Conservation (phyloP, 37 sponge, comb jelly and placozoan genomes). For the Haliclona indistincta region DNA sequence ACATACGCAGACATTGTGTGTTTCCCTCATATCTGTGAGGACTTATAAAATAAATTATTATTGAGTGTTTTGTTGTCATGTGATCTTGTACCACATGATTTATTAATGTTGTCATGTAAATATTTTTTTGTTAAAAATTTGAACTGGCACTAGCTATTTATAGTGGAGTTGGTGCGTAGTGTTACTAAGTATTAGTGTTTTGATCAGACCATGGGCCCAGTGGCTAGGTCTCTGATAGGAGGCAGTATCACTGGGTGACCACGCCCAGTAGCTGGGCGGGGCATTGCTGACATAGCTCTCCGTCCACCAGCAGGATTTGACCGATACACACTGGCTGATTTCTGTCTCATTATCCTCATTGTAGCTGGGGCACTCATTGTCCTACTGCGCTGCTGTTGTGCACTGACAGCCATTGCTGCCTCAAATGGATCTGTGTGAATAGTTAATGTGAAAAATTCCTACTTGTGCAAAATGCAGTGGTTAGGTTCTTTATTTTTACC, state of each 20-base stretch:
- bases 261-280: conserved; percentile 6
- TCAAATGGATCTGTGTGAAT: conserved; percentile 52
- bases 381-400: not conserved
- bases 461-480: not conserved
- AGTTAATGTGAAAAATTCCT: not conserved
- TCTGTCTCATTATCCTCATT: conserved; percentile 37
- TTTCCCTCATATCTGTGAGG: not conserved
- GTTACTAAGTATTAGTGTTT: no score
- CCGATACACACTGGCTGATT: conserved; percentile 28
- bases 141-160: no score
- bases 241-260: not conserved
- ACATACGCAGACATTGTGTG: not conserved
- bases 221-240: not conserved
- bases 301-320: conserved; percentile 17
- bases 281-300: conserved; percentile 36
- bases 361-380: conserved; percentile 57
- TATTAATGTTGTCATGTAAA: not conserved
- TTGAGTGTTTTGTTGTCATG: no score
- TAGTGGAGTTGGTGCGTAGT: no score
- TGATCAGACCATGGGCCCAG: not conserved
- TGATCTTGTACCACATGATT: not conserved
- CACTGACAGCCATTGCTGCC: conserved; percentile 20
- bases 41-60: no score
- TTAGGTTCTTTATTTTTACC: no score
- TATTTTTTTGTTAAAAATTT: no score